A percentile compares a stretch with the other conserved stretches of the same genome.
Conservation (phyloP, 2,888 invertebrate genomes). For the Idaea biselata region DNA sequence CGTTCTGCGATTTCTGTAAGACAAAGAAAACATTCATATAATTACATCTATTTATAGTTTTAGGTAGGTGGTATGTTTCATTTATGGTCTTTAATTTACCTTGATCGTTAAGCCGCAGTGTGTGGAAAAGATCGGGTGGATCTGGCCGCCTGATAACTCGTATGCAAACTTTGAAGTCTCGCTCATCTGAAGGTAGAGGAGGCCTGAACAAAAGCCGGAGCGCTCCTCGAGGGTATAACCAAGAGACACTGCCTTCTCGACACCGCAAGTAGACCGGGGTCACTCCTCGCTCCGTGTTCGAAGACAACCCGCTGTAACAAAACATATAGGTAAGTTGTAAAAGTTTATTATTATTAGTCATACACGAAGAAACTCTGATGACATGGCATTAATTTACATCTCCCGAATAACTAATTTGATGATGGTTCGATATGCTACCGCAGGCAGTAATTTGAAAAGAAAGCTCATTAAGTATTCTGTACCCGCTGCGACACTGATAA, state of each 20-base stretch:
- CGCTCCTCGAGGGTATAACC: conserved; percentile 88
- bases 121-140: conserved; percentile 80
- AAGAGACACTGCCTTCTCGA: conserved; percentile 85
- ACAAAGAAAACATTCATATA: conserved; percentile 14
- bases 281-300: conserved; percentile 81
- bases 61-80: background rate
- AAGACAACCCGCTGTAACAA: conserved; percentile 80
- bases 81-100: conserved; percentile 37
- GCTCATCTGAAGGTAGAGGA: conserved; percentile 79
- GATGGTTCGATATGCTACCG: conserved; percentile 45
- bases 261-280: conserved; percentile 89
- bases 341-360: conserved; percentile 12
- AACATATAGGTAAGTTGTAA: background rate
- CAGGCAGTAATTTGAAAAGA: conserved; percentile 49
- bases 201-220: conserved; percentile 84
- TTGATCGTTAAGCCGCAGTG: conserved; percentile 56
- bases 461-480: conserved; percentile 62
- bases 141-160: conserved; percentile 78
- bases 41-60: conserved; percentile 4
- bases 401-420: conserved; percentile 40
- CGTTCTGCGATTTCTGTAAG: conserved; percentile 58
- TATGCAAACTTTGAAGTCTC: conserved; percentile 86
- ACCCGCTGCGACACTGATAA: conserved; percentile 43
- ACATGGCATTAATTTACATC: conserved; percentile 39
- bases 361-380: background rate